Percentiles rank a stretch among this genome's conserved stretches.
phyloP scores from a whole-genome alignment of 2,113 vertebrate species.

The Zosterops lateralis region DNA sequence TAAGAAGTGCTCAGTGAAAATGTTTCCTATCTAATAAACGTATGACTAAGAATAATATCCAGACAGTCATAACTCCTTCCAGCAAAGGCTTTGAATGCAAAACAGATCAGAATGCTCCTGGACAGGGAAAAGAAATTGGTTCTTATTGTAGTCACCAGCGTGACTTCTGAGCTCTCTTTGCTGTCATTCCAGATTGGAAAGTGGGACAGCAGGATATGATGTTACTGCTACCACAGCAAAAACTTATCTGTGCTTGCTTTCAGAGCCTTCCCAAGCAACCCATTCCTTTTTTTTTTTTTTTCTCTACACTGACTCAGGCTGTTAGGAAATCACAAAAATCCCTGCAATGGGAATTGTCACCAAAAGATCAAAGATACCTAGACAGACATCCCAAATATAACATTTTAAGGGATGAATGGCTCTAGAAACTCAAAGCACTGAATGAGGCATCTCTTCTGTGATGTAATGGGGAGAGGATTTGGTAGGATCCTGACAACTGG shows the following conservation, averaged over 20 bases:
- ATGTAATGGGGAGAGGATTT: background rate
- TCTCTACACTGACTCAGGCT: background rate
- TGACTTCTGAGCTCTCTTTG: background rate
- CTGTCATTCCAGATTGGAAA: background rate
- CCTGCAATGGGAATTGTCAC: background rate
- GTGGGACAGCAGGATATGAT: background rate
- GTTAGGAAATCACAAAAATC: background rate
- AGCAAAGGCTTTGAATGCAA: constrained; percentile 21
- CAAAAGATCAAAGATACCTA: fast-evolving
- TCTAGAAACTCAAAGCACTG: background rate
- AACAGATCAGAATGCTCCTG: constrained; percentile 1
- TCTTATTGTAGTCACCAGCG: background rate
- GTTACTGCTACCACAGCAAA: background rate
- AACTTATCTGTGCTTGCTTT: background rate
- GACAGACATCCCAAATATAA: background rate
- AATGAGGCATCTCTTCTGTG: background rate
- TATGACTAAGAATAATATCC: constrained; percentile 20
- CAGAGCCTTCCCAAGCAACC: background rate
- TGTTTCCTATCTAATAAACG: constrained; percentile 40
- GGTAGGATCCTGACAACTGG: background rate
- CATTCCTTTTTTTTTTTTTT: background rate
- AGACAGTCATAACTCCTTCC: constrained; percentile 20
- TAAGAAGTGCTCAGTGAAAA: constrained; percentile 17
- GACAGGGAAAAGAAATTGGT: background rate
- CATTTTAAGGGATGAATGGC: background rate